Conservation (phyloP, 1,140 invertebrate species). For the Pseudoatta argentina region DNA sequence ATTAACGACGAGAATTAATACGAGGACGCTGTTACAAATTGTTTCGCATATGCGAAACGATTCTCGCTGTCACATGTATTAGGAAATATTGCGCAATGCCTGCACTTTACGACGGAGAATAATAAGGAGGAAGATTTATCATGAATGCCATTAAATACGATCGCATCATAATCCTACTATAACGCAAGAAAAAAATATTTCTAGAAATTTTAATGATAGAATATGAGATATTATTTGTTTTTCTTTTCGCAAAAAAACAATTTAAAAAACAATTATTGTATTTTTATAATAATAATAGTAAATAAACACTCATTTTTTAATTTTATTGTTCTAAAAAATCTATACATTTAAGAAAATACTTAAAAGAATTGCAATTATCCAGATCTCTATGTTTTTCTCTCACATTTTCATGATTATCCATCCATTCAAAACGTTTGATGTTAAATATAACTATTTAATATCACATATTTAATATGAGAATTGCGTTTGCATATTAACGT, state of each 20-base stretch:
- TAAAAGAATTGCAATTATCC: not conserved
- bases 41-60: conserved; percentile 5
- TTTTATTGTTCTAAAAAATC: not conserved
- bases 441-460: not conserved
- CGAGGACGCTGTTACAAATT: conserved; percentile 9
- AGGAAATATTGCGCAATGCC: conserved; percentile 16
- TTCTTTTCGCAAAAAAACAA: not conserved
- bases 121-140: conserved; percentile 42
- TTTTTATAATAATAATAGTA: not conserved
- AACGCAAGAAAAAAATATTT: not conserved
- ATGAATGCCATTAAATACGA: conserved; percentile 4
- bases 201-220: not conserved
- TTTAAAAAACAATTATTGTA: not conserved
- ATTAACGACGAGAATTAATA: conserved; percentile 38
- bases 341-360: not conserved
- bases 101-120: conserved; percentile 31
- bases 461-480: not conserved
- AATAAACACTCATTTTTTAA: not conserved
- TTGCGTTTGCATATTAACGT: not conserved
- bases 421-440: not conserved
- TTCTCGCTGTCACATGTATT: conserved; percentile 20
- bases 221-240: not conserved
- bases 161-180: not conserved
- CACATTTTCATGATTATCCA: not conserved
- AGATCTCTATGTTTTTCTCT: conserved; percentile 4